These are phyloP conservation scores for Caradrina kadenii DNA, from an alignment of 2,888 invertebrate genomes.

Conservation along the genomic window DNA sequence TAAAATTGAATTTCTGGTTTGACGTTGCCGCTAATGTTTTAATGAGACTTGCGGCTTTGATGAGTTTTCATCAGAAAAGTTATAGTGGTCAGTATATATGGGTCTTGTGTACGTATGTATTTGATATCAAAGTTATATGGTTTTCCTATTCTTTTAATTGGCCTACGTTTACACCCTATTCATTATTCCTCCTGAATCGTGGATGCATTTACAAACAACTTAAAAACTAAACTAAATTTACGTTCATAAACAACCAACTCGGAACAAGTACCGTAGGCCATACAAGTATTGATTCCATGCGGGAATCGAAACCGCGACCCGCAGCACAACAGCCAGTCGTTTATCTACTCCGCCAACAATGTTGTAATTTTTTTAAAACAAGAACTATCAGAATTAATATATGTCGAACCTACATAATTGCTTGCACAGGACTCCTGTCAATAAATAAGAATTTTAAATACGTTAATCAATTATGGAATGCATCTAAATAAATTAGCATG, in stretches of 20 bases:
- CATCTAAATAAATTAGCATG: conserved; percentile 42
- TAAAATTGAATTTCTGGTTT: conserved; percentile 3
- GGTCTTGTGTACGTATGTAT: neutral
- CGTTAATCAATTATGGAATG: conserved; percentile 30
- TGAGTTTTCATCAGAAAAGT: neutral
- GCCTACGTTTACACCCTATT: too few species aligned
- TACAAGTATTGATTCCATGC: too few species aligned
- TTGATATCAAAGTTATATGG: too few species aligned
- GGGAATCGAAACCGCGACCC: too few species aligned
- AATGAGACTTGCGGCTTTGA: neutral
- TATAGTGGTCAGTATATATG: neutral
- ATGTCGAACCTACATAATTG: neutral
- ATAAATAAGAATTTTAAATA: conserved; percentile 1
- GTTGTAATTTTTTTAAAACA: neutral
- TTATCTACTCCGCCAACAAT: too few species aligned
- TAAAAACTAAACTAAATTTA: too few species aligned
- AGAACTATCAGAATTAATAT: neutral
- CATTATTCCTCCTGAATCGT: too few species aligned
- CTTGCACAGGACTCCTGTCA: neutral
- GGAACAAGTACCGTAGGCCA: too few species aligned
- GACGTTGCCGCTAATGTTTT: neutral
- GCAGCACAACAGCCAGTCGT: too few species aligned
- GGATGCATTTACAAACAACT: too few species aligned
- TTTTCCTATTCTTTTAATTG: too few species aligned
- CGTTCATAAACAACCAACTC: too few species aligned